Percentiles rank a stretch among this genome's conserved stretches.
Evolutionary conservation across 2,888 invertebrate species (phyloP).

Genomic region (Zelleria hepariella): DNA sequence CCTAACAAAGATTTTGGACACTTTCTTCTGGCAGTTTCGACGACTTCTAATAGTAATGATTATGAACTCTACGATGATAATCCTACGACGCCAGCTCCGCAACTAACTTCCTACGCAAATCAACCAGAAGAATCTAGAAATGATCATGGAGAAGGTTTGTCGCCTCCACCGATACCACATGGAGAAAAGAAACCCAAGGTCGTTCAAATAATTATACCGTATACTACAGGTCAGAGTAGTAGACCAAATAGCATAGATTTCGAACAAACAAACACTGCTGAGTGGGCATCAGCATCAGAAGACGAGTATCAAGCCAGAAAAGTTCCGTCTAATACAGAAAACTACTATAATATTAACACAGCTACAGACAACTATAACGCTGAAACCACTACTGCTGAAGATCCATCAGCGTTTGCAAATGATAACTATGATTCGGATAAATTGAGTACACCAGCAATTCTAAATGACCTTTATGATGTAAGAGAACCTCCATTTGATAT

Average conservation of each 20-base stretch:
- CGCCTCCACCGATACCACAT: slow-evolving; percentile 26
- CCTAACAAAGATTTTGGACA: slow-evolving; percentile 68
- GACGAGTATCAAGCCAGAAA: slow-evolving; percentile 62
- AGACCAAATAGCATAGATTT: slow-evolving; percentile 47
- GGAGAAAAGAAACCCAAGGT: slow-evolving; percentile 72
- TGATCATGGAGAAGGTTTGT: slow-evolving; percentile 33
- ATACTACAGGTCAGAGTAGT: slow-evolving; percentile 66
- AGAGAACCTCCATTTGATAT: slow-evolving; percentile 78
- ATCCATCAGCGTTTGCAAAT: slow-evolving; percentile 27
- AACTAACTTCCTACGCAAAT: slow-evolving; percentile 10
- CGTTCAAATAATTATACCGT: slow-evolving; percentile 86
- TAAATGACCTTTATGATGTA: slow-evolving; percentile 52
- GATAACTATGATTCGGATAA: slow-evolving; percentile 67
- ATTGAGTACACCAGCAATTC: slow-evolving; percentile 46
- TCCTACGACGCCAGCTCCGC: slow-evolving; percentile 35
- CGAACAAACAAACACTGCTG: background rate
- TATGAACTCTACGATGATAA: slow-evolving; percentile 60
- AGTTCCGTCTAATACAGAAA: slow-evolving; percentile 49
- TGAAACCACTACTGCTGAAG: slow-evolving; percentile 37
- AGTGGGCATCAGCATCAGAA: slow-evolving; percentile 31
- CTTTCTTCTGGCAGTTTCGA: slow-evolving; percentile 43
- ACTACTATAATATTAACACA: slow-evolving; percentile 9
- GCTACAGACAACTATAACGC: slow-evolving; percentile 34
- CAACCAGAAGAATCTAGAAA: slow-evolving; percentile 33
- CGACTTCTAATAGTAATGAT: slow-evolving; percentile 38